Evolutionary conservation across 2,888 invertebrate species (phyloP), one percentile per base, ranked within the genome.

Genomic region (Platycnemis pennipes): DNA sequence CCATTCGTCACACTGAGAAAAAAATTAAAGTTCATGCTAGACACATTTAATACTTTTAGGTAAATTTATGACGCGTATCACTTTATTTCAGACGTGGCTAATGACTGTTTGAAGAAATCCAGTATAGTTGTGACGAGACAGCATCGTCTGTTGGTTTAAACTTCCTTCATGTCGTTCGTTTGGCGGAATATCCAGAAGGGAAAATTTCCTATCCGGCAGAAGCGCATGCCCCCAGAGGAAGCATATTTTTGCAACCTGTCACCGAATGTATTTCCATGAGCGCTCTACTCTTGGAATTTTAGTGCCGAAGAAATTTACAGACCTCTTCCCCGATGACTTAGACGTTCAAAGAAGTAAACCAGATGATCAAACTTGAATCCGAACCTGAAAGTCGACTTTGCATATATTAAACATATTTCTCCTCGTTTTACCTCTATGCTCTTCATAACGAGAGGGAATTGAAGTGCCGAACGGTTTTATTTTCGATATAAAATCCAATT

Each of bases 401-500:
- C 31, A 77, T 77, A 77, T 37, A 77, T 77, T 69, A 69, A 31
- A 13, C 69, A 31, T 69, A 49, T 49, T 69, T 69, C 37, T 31
- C 31, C 77, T 77, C 77, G 16, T 77, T 77, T 77, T 77, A 31
- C 37, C 77, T 4, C 77, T 77, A 13, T 37, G 37, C 8, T 77
- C 37, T 16, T 77, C 77, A 77, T 77, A 77, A 77, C 8, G 77
- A 37, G 77, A 37, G 37, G 37, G 77, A 77, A 37, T 77, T 77
- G 77, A 77, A 77, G 77, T n/a, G n/a, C 37, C 77, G 37, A 77
- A 77, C 77, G 77, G 77, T n/a, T 77, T 77, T 77, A 77, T 7
- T 16, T 37, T 77, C 77, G 77, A 37, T 37, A 37, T 77, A 77
- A 77, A 77, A 77, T 37, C 3, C 77, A 77, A 77, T 77, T 77